These are phyloP conservation scores for Thaumatotibia leucotreta DNA, from an alignment of 1,140 invertebrate species.

Conservation along the genomic window DNA sequence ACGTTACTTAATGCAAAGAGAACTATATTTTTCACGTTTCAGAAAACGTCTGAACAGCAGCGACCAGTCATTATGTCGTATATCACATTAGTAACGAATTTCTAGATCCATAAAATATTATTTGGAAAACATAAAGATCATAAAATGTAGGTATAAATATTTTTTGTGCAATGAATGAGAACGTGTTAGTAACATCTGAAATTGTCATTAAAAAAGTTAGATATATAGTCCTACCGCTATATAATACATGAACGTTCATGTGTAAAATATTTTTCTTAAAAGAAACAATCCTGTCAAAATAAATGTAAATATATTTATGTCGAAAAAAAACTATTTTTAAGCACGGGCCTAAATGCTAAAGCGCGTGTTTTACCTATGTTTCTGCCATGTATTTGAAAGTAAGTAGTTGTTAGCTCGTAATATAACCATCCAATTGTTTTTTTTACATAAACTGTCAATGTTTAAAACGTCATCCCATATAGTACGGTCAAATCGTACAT, in stretches of 20 bases:
- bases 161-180: constrained; percentile 25
- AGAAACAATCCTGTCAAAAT: constrained; percentile 28
- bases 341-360: constrained; percentile 21
- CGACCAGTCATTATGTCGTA: too few relatives aligned
- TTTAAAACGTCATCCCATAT: too few relatives aligned
- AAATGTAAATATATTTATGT: constrained; percentile 41
- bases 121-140: too few relatives aligned
- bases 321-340: constrained; percentile 18
- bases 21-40: too few relatives aligned
- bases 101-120: too few relatives aligned
- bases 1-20: too few relatives aligned
- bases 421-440: background rate
- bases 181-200: constrained; percentile 20
- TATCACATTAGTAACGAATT: too few relatives aligned
- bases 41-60: too few relatives aligned
- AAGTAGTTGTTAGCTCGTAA: background rate
- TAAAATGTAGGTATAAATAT: too few relatives aligned
- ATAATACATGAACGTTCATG: constrained; percentile 38
- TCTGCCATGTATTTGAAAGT: constrained; percentile 3
- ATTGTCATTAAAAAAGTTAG: constrained; percentile 24
- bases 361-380: constrained; percentile 11
- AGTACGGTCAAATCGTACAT: too few relatives aligned
- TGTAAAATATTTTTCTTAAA: constrained; percentile 49
- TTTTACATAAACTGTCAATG: background rate
- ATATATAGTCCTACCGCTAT: constrained; percentile 39